Base-by-base conservation (phyloP, 1,140 invertebrate genomes). In the Chrysopa pallens region DNA sequence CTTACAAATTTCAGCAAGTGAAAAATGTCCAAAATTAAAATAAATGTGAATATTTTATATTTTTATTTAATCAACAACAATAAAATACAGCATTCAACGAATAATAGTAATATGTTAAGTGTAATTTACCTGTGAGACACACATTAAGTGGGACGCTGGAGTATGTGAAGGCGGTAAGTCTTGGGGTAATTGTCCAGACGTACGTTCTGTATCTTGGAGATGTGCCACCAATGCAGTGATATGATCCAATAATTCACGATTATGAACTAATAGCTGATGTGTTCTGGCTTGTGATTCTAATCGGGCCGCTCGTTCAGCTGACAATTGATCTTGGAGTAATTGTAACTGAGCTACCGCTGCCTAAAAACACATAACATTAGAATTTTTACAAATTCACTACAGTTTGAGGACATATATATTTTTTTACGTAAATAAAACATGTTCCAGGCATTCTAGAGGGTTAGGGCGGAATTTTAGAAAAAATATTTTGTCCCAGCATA, bases 241-340 rank as follows among this genome's bases (percentile, higher is more conserved):
- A 59, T 96, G 92, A 53, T 97, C 90, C 36, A 98, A 63, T 6
- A 98, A 64, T 57, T 97, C 92, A 45, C 87, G 80, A 64, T 97
- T 98, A 55, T 96, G 90, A 27, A 91, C 76, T 47, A 96, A 61
- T 17, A 98, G 64, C 59, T 96, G 91, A 59, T 95, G 89, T 33
- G 87, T 92, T 48, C 90, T 72, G 13, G 89, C 77, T 85, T 96
- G 64, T 17, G 63, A 58, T 48, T 61, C 59, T 47, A 60, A 45
- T 46, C 60, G 48, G 15, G 57, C 57, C 46, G 31, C n/a, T 9
- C 6, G 39, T 29, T 33, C 31, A 39, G 42, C 42, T 29, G 35
- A 6, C 29, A 40, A 39, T 36, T 29, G 38, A 8, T 41, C 23
- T 29, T 28, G 39, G 12, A 40, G 39, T 23, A 41, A 6, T 17